Evolutionary conservation across 2,888 invertebrate species (phyloP).

Genomic region (Cordilura impudica): DNA sequence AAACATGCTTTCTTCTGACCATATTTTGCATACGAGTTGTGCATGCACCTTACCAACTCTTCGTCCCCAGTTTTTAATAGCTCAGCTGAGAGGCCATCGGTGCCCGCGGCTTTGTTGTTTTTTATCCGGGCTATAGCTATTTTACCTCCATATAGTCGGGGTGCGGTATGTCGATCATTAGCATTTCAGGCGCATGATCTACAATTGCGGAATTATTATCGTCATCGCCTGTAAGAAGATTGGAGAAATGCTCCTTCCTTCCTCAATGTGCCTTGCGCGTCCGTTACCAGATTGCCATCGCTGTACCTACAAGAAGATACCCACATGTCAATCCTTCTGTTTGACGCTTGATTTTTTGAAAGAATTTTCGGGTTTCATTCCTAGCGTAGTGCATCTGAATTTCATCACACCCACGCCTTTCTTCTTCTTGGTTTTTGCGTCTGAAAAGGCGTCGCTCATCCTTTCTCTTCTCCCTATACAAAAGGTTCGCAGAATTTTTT

Average conservation of each 20-base stretch:
- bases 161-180: not conserved
- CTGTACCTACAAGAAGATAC: too few species aligned
- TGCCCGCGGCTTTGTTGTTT: not conserved
- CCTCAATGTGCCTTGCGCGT: not conserved
- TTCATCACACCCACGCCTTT: too few species aligned
- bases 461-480: not conserved
- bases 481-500: not conserved
- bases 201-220: not conserved
- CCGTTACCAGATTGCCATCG: too few species aligned
- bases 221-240: not conserved
- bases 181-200: not conserved
- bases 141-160: not conserved
- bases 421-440: not conserved
- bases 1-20: too few species aligned
- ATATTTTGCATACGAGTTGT: too few species aligned
- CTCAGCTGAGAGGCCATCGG: conserved; percentile 13
- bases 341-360: too few species aligned
- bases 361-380: too few species aligned
- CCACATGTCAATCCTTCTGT: too few species aligned
- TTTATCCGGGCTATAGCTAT: not conserved
- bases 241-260: not conserved
- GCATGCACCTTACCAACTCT: conserved; percentile 10
- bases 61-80: conserved; percentile 16
- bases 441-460: not conserved
- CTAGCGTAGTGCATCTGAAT: too few species aligned